A percentile compares a stretch with the other conserved stretches of the same genome.
phyloP scores from a whole-genome alignment of 2,888 invertebrate genomes.

The Drosophila testacea region DNA sequence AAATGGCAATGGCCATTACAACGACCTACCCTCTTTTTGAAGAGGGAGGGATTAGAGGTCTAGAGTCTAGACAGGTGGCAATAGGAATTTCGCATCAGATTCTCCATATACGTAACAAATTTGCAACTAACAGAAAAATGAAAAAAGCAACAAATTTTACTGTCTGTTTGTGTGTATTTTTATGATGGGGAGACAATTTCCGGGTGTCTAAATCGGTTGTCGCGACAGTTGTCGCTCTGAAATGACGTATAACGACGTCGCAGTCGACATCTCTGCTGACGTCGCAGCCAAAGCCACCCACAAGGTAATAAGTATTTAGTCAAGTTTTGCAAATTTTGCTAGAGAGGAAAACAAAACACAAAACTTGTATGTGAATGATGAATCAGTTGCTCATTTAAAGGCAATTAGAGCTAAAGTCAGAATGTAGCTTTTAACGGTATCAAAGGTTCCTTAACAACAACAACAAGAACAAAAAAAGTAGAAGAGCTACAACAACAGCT shows the following conservation, averaged over 20 bases:
- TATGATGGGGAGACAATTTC: conserved; percentile 62
- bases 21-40: no score
- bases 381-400: conserved; percentile 47
- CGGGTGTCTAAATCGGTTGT: conserved; percentile 75
- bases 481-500: neutral
- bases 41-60: neutral
- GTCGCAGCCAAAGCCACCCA: conserved; percentile 32
- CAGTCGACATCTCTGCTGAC: neutral
- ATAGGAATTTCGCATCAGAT: conserved; percentile 24
- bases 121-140: neutral
- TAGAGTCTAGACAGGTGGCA: conserved; percentile 42
- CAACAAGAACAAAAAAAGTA: conserved; percentile 1
- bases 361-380: conserved; percentile 7
- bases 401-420: conserved; percentile 51
- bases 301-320: conserved; percentile 3
- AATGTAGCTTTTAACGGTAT: conserved; percentile 45
- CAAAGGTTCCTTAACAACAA: conserved; percentile 17
- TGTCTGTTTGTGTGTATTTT: conserved; percentile 13
- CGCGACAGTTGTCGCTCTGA: conserved; percentile 38
- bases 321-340: neutral
- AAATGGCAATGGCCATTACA: conserved; percentile 5
- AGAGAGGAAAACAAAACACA: neutral
- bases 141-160: conserved; percentile 3
- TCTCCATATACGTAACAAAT: conserved; percentile 18
- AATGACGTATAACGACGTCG: conserved; percentile 49